Base-by-base conservation (phyloP, 2,113 vertebrate genomes). In the Tenebrosternarchus preto region DNA sequence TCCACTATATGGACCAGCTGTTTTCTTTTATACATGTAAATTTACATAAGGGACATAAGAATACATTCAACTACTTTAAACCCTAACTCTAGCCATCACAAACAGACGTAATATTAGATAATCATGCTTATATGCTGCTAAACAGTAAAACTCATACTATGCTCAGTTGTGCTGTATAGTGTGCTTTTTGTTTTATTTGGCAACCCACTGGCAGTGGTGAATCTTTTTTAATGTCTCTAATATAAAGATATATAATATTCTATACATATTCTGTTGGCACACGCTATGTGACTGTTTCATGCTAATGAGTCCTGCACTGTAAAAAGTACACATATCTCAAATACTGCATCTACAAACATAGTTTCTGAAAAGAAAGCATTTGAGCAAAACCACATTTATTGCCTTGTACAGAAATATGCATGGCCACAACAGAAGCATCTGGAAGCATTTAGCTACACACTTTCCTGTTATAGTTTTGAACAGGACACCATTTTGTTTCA, bases 391-490 rank as follows among this genome's bases (percentile, higher is more conserved):
- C 84, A 77, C 89, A 88, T 91, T 89, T 90, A 90, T 90, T 91
- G 88, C 89, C 86, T 88, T 85, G 88, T 89, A 88, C 86, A 91
- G 90, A 91, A 91, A 90, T 90, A 88, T 91, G 89, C 87, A 60
- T 80, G 88, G 83, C 92, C 90, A 90, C 90, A 93, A 92, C 90
- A 88, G 77, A 83, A 85, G 86, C 92, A 92, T 91, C 89, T 94
- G 92, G 91, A 92, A 92, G 90, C 89, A 88, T 88, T 93, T 92
- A 92, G 87, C 85, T 86, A 71, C 80, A 71, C 43, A 87, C 87
- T 89, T 87, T 90, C 88, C 92, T 90, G 86, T 87, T 64, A 78
- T 81, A 85, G 81, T 81, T 85, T 91, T 79, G 81, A 89, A 89
- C 86, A 86, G 89, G 87, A 90, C 90, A 90, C 89, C 89, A 90